Conservation (phyloP, 2,113 vertebrate species). For the Eulemur macaco region DNA sequence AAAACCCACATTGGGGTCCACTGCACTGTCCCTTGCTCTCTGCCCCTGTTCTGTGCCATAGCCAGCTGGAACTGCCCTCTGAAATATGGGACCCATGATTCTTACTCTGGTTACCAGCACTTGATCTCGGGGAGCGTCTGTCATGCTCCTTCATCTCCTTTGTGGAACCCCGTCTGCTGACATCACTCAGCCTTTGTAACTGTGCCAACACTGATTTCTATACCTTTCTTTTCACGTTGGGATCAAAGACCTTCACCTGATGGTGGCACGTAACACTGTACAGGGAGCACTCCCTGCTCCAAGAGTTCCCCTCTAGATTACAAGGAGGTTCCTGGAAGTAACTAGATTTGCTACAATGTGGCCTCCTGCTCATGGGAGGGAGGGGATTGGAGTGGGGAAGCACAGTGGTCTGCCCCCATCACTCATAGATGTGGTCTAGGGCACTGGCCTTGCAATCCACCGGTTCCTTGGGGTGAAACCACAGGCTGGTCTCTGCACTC, state of each 20-base stretch:
- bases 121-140: neutral
- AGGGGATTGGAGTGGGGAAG: neutral
- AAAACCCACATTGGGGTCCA: neutral
- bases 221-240: neutral
- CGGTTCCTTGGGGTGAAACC: constrained; percentile 89
- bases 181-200: neutral
- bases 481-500: constrained; percentile 90
- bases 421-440: constrained; percentile 89
- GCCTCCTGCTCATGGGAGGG: neutral
- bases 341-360: neutral
- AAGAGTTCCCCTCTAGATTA: neutral
- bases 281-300: neutral
- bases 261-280: neutral
- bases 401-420: neutral
- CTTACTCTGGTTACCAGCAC: neutral
- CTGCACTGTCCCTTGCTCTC: neutral
- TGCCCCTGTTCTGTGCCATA: neutral
- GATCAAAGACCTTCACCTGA: constrained; percentile 45
- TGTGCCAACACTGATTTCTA: neutral
- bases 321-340: neutral
- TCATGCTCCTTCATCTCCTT: neutral
- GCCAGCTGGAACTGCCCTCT: neutral
- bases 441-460: constrained; percentile 87
- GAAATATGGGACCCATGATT: neutral
- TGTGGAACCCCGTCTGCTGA: neutral